Percentiles rank a stretch among this genome's conserved stretches.
These are phyloP conservation scores for Nothura maculosa DNA, from an alignment of 2,797 vertebrate species.

Conservation along the genomic window DNA sequence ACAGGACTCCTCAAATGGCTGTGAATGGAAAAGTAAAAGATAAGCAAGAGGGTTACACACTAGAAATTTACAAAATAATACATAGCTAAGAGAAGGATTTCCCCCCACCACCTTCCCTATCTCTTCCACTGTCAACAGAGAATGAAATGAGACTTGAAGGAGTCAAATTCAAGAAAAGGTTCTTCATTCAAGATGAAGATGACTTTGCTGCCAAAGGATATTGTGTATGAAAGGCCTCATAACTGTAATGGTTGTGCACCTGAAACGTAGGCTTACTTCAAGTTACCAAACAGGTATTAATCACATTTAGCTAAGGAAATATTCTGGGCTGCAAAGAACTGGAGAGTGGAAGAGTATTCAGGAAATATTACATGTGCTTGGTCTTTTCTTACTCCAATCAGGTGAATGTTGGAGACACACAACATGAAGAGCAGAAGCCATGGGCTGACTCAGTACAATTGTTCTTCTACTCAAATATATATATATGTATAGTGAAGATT, in stretches of 20 bases:
- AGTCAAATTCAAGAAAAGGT: constrained; percentile 41
- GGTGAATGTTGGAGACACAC: not conserved
- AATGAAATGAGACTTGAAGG: not conserved
- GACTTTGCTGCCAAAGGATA: not conserved
- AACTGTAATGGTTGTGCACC: not conserved
- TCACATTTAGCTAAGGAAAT: not conserved
- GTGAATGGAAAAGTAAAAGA: not conserved
- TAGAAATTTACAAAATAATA: not conserved
- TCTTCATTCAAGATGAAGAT: constrained; percentile 32
- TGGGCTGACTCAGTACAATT: not conserved
- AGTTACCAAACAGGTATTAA: not conserved
- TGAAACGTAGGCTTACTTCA: not conserved
- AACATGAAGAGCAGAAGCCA: not conserved
- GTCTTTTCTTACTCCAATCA: not conserved
- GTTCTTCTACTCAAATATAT: not conserved
- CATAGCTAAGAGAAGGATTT: not conserved
- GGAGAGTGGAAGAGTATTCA: not conserved
- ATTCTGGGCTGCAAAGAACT: not conserved
- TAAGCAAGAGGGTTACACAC: not conserved
- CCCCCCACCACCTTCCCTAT: not conserved
- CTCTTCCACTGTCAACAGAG: not conserved
- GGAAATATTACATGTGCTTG: not conserved
- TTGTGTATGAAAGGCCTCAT: not conserved
- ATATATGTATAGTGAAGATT: not conserved
- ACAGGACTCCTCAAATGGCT: not conserved